Base-by-base conservation (phyloP, 1,140 invertebrate genomes). In the Drosophila pallidifrons region DNA sequence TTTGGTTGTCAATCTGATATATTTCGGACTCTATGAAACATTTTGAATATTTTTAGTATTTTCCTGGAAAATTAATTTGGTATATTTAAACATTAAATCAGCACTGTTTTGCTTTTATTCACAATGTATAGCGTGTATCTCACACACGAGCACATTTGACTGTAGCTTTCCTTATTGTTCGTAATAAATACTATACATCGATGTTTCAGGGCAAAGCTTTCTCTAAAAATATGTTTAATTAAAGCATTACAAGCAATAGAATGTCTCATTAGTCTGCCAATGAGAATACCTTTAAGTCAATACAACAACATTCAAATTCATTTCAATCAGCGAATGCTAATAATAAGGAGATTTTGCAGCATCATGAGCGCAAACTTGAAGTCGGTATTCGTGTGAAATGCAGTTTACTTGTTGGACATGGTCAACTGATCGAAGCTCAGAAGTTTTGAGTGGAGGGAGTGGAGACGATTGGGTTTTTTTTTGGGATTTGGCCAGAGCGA, bases 341-440 rank as follows among this genome's bases (percentile, higher is more conserved):
- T 43, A 35, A 41, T 32, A 32, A 11, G 1, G 3, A 32, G 10
- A 15, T 16, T 15, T 30, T 13, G 63, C 63, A 54, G 52, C 30
- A 57, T 57, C 52, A 32, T 10, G 6, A 13, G 1, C 13, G 15
- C 20, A 16, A 28, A 5, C 43, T 67, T 46, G 13, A 32, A 25
- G 63, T 25, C 10, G 32, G 38, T 46, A 13, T 10, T 16, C 15
- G 32, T 54, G 58, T 35, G 72, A 52, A 60, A 69, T 75, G 72
- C 67, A 74, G 72, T 75, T 75, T 51, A 75, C 72, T 63, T 75
- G 66, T 75, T 75, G 66, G 66, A 75, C 71, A 74, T 60, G 65
- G 65, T 20, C 32, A 46, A 25, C 16, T 10, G n/a, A 43, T 43
- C 41, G n/a, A 25, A 49, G 16, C 16, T 49, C 20, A 11, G 47